These are phyloP conservation scores for Acanthornis magna DNA, from an alignment of 2,797 vertebrate genomes.

Conservation along the genomic window DNA sequence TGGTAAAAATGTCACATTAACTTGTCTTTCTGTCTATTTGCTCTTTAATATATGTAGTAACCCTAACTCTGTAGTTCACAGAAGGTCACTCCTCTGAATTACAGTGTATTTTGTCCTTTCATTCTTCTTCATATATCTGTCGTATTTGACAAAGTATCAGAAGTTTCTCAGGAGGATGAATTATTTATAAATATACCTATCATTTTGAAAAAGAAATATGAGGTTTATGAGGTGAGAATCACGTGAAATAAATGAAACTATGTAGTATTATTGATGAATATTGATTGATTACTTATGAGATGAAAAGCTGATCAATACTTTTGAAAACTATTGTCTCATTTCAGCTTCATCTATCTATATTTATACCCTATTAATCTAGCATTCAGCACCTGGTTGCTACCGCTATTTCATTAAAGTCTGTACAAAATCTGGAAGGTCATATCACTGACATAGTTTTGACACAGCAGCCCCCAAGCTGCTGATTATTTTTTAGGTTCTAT, in stretches of 20 bases:
- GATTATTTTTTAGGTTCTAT: constrained; percentile 62
- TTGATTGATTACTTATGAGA: background rate
- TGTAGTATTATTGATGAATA: background rate
- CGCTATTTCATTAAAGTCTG: background rate
- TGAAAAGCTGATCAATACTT: background rate
- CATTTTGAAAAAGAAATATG: background rate
- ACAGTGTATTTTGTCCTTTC: background rate
- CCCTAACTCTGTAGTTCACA: background rate
- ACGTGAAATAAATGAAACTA: background rate
- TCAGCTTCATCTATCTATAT: background rate
- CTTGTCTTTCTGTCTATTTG: background rate
- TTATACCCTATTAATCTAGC: background rate
- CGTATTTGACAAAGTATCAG: background rate
- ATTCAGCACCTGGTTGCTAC: background rate
- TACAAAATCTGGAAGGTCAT: constrained; percentile 24
- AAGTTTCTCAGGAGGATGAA: background rate
- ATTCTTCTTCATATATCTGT: background rate
- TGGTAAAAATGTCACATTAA: background rate
- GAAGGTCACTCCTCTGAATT: background rate
- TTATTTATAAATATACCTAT: background rate
- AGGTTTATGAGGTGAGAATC: background rate
- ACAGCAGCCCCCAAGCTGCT: constrained; percentile 34
- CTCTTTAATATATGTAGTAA: background rate
- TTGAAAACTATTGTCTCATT: background rate
- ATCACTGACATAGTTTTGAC: constrained; percentile 33